Evolutionary conservation across 2,113 vertebrate species (phyloP).

Genomic region (Chionomys nivalis): DNA sequence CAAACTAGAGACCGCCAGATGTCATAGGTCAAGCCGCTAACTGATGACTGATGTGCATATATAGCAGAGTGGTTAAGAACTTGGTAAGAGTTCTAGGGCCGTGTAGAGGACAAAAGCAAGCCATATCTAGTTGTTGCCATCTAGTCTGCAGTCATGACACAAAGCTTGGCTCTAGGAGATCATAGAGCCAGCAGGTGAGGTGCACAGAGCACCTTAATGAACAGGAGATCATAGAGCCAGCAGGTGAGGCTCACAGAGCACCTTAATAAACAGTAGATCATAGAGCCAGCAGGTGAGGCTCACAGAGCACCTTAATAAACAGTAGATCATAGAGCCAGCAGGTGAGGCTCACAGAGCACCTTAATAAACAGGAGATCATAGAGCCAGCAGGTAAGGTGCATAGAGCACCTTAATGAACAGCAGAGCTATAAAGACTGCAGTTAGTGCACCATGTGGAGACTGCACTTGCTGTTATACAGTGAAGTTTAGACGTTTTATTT

Average conservation of each 20-base stretch:
- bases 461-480: not conserved
- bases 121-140: rapidly evolving
- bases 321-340: no score
- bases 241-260: no score
- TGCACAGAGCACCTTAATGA: no score
- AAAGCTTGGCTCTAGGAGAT: not conserved
- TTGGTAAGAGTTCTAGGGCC: not conserved
- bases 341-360: no score
- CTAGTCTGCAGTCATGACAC: rapidly evolving
- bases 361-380: no score
- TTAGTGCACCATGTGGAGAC: rapidly evolving
- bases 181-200: not conserved
- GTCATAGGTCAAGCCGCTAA: not conserved
- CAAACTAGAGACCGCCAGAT: not conserved
- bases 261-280: no score
- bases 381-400: no score
- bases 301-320: no score
- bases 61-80: not conserved
- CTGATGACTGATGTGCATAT: not conserved
- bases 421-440: no score
- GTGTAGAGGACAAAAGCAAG: not conserved
- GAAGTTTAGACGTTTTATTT: not conserved
- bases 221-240: no score
- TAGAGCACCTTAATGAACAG: no score
- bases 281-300: no score